These are phyloP conservation scores for Schizopygopsis malacanthus DNA, from an alignment of 2,797 vertebrate species.

Conservation along the genomic window DNA sequence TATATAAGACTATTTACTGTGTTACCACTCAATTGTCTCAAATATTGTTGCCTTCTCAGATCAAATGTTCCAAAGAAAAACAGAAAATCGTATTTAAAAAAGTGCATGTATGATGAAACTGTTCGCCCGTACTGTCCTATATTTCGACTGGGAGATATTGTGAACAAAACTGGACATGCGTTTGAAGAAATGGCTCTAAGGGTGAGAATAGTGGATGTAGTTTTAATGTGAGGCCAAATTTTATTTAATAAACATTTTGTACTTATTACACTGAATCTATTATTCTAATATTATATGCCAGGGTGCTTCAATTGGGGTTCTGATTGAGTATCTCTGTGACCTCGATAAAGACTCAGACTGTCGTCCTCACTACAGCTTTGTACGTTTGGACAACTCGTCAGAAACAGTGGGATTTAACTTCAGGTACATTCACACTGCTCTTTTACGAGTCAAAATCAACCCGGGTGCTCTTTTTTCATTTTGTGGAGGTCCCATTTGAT, in stretches of 20 bases:
- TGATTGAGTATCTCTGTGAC: constrained; percentile 92
- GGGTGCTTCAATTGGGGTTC: constrained; percentile 88
- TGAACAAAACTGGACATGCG: constrained; percentile 77
- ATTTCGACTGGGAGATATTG: constrained; percentile 85
- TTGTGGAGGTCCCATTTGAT: neutral
- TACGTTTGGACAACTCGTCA: constrained; percentile 79
- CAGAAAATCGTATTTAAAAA: constrained; percentile 79
- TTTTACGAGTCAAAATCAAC: neutral
- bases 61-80: constrained; percentile 82
- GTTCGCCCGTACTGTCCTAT: constrained; percentile 88
- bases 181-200: constrained; percentile 83
- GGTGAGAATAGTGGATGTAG: constrained; percentile 67
- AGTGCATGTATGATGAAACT: constrained; percentile 77
- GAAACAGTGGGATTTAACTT: constrained; percentile 87
- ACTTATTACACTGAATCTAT: neutral
- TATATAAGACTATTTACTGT: neutral
- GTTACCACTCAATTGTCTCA: neutral
- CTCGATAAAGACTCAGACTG: constrained; percentile 87
- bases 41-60: constrained; percentile 68
- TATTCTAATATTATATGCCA: constrained; percentile 4
- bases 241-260: neutral
- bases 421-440: constrained; percentile 74
- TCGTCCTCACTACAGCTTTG: constrained; percentile 86
- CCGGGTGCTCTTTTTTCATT: neutral
- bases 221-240: neutral